Percentiles rank a stretch among this genome's conserved stretches.
Conservation (phyloP, 2,888 invertebrate species). For the Dyspetes luteomarginatus region DNA sequence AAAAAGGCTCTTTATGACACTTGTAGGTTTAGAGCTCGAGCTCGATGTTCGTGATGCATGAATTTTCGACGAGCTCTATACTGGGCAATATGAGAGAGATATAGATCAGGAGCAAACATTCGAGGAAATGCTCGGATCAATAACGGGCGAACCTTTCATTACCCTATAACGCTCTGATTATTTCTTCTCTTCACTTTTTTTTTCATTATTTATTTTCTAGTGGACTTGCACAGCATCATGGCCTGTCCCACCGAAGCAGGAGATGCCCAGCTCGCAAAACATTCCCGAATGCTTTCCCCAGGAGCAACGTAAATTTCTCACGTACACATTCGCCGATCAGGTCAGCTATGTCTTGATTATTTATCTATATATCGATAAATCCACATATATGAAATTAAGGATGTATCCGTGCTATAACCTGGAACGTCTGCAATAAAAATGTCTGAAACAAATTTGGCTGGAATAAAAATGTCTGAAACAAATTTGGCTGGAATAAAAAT, state of each 20-base stretch:
- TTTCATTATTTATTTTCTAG: conserved; percentile 66
- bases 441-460: too few species aligned
- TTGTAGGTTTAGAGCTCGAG: neutral
- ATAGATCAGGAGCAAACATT: conserved; percentile 8
- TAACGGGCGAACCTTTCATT: conserved; percentile 24
- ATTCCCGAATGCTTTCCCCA: conserved; percentile 59
- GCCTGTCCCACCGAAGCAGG: conserved; percentile 64
- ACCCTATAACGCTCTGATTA: neutral
- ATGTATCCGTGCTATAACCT: too few species aligned
- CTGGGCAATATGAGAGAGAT: neutral
- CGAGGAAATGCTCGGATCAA: conserved; percentile 45
- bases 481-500: too few species aligned
- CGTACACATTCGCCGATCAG: conserved; percentile 64
- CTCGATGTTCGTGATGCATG: neutral
- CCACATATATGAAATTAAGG: too few species aligned
- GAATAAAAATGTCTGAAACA: too few species aligned
- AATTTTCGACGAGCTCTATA: neutral
- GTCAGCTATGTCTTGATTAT: conserved; percentile 56
- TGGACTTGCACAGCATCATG: conserved; percentile 70
- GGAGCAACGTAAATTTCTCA: conserved; percentile 64
- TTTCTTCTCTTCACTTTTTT: neutral
- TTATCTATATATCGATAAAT: too few species aligned
- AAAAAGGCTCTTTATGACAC: neutral
- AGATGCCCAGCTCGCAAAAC: conserved; percentile 48
- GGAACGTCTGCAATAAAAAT: too few species aligned